A percentile compares a stretch with the other conserved stretches of the same genome.
phyloP scores from a whole-genome alignment of 2,888 invertebrate genomes.

The Dorcus parallelipipedus region DNA sequence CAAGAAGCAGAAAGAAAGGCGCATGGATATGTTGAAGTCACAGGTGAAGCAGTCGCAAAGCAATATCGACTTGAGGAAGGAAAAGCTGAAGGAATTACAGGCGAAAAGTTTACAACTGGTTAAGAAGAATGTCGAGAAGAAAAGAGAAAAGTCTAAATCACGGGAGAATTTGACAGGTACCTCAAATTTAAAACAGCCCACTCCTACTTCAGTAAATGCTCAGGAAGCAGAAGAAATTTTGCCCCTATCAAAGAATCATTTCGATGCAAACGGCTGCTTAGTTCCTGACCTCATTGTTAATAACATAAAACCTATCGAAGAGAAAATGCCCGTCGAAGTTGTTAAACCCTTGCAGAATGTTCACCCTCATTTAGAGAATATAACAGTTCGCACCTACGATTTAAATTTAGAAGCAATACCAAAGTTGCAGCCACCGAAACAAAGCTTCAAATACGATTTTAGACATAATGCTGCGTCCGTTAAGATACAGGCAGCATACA shows the following conservation, averaged over 20 bases:
- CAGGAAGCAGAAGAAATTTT: no score
- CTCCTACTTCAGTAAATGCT: not conserved
- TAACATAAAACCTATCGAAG: not conserved
- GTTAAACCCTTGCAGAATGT: conserved; percentile 31
- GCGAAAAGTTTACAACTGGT: conserved; percentile 49
- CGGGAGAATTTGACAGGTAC: conserved; percentile 18
- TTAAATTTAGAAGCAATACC: not conserved
- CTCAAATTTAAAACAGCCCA: not conserved
- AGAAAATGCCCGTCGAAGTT: conserved; percentile 20
- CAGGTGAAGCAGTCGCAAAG: conserved; percentile 34
- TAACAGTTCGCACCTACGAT: not conserved
- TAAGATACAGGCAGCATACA: conserved; percentile 34
- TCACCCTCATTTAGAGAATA: not conserved
- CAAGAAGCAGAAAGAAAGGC: conserved; percentile 53
- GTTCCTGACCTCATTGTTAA: conserved; percentile 12
- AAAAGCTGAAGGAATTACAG: conserved; percentile 48
- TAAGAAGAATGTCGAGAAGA: conserved; percentile 44
- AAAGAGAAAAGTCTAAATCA: conserved; percentile 35
- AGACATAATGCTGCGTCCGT: conserved; percentile 21
- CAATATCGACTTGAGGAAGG: conserved; percentile 11
- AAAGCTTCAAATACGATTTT: not conserved
- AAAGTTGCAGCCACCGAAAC: not conserved
- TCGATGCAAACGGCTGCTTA: not conserved
- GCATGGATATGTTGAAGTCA: conserved; percentile 44
- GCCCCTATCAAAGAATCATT: not conserved